These are phyloP conservation scores for Lycaon pictus DNA, from an alignment of 2,113 vertebrate genomes.

Conservation along the genomic window DNA sequence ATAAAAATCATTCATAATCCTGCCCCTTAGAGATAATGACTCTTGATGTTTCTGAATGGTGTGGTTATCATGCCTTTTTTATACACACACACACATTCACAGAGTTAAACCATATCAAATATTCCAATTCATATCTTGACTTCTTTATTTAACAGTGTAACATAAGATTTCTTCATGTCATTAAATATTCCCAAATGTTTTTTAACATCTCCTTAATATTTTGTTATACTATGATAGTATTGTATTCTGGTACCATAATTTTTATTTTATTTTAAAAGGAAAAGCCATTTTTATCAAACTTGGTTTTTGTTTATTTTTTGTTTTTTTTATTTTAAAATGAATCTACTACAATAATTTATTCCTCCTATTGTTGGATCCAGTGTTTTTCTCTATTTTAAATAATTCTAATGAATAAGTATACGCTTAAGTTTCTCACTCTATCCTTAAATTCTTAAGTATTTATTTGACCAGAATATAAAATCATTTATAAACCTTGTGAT, in stretches of 20 bases:
- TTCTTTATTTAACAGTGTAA: not conserved
- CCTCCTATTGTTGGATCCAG: not conserved
- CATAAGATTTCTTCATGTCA: conserved; percentile 31
- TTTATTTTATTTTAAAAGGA: not conserved
- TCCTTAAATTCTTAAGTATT: not conserved
- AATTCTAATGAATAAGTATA: not conserved
- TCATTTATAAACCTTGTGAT: not conserved
- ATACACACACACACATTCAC: not conserved
- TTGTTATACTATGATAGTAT: not conserved
- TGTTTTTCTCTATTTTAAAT: conserved; percentile 40
- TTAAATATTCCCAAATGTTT: conserved; percentile 35
- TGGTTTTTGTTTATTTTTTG: not conserved
- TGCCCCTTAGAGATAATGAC: not conserved
- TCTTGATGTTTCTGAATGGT: not conserved
- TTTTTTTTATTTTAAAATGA: not conserved
- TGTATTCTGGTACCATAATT: not conserved
- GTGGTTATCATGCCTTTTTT: not conserved
- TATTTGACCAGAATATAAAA: not conserved
- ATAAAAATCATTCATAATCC: not conserved
- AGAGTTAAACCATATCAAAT: not conserved
- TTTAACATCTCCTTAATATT: not conserved
- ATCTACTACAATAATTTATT: not conserved
- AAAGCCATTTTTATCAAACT: not conserved
- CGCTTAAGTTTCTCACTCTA: conserved; percentile 45
- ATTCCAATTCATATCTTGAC: conserved; percentile 34